Conservation (phyloP, 2,888 invertebrate genomes). For the Coleophora flavipennella region DNA sequence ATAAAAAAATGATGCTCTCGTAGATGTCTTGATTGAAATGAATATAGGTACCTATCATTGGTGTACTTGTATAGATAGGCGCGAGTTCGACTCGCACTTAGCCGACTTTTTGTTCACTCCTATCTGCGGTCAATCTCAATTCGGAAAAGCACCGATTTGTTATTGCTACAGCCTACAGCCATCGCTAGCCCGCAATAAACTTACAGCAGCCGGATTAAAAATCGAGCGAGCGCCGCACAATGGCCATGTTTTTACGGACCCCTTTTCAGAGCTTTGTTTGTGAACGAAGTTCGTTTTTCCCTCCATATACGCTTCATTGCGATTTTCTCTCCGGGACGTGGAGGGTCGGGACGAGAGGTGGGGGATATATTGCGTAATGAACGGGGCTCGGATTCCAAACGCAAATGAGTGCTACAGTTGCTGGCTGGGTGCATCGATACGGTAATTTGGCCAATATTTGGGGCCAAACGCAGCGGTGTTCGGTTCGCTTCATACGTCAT, state of each 20-base stretch:
- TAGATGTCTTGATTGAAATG: no score
- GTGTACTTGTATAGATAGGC: no score
- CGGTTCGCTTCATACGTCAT: no score
- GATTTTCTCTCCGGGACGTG: conserved; percentile 25
- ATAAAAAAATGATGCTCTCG: no score
- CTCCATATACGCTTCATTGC: conserved; percentile 56
- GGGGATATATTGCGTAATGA: conserved; percentile 56
- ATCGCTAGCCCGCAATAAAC: neutral
- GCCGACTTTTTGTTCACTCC: no score
- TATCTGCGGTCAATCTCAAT: no score
- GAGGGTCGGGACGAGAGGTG: conserved; percentile 10
- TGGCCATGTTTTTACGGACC: conserved; percentile 67
- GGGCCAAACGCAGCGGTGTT: neutral
- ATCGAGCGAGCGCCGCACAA: conserved; percentile 67
- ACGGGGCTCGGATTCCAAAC: conserved; percentile 36
- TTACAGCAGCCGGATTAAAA: conserved; percentile 52
- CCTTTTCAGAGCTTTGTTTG: conserved; percentile 66
- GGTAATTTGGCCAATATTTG: conserved; percentile 31
- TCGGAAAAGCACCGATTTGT: conserved; percentile 7
- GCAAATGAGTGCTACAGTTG: conserved; percentile 19
- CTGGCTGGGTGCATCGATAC: conserved; percentile 20
- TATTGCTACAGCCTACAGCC: conserved; percentile 1
- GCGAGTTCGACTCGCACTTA: no score
- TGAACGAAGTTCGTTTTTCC: conserved; percentile 64
- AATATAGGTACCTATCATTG: no score